Conservation (phyloP, 2,888 invertebrate genomes). For the Bombylius major region DNA sequence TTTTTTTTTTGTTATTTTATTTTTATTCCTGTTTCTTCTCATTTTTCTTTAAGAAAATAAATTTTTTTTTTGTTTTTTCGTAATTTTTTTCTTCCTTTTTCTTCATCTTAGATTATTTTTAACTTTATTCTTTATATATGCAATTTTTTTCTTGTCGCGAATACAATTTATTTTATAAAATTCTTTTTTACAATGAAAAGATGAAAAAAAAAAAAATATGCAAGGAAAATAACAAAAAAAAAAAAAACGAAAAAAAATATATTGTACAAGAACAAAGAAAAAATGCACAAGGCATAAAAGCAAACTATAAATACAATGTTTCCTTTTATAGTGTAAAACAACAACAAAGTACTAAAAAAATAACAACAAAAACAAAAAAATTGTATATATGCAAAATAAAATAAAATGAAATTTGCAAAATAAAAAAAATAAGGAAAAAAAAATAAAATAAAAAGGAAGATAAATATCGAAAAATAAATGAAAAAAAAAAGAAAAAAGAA, state of each 20-base stretch:
- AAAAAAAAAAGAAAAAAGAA: not conserved
- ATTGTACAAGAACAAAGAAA: not conserved
- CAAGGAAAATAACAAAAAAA: not conserved
- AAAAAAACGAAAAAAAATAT: not conserved
- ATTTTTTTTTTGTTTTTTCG: not conserved
- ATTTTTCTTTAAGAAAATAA: not conserved
- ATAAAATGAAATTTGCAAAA: not conserved
- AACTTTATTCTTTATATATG: too few relatives aligned
- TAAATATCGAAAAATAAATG: not conserved
- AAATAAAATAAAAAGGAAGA: not conserved
- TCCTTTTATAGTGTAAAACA: not conserved
- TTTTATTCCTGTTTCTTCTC: too few relatives aligned
- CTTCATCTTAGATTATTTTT: too few relatives aligned
- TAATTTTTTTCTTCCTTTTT: not conserved
- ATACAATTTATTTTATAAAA: not conserved
- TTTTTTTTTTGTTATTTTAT: not conserved
- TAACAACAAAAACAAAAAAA: not conserved
- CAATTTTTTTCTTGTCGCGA: not conserved
- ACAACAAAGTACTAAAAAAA: not conserved
- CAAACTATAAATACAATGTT: not conserved
- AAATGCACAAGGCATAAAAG: not conserved
- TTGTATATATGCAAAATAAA: not conserved
- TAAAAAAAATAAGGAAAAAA: not conserved
- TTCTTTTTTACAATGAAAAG: not conserved
- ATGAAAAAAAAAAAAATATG: not conserved